Conservation (phyloP, 2,113 vertebrate genomes). For the Clupea harengus region DNA sequence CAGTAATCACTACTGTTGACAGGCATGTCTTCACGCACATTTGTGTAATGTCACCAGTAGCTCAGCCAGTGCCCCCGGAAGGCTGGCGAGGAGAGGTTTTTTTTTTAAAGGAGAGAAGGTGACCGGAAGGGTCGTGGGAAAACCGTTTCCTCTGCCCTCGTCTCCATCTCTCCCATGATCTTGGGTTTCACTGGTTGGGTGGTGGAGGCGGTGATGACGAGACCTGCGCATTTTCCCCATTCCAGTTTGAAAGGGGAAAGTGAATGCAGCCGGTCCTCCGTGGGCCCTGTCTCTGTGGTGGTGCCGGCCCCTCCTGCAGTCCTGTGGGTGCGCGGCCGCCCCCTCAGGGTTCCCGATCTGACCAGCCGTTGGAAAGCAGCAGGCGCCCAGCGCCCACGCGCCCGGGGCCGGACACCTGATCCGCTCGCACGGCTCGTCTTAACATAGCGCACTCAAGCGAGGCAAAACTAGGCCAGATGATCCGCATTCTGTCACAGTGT, state of each 20-base stretch:
- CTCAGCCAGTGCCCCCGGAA: background rate
- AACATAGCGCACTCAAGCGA: conserved; percentile 4
- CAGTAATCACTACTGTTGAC: background rate
- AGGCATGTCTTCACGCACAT: background rate
- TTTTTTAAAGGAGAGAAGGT: background rate
- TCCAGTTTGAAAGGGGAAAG: background rate
- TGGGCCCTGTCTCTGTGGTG: background rate
- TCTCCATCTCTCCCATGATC: background rate
- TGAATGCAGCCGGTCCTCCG: background rate
- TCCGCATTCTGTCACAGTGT: conserved; percentile 4
- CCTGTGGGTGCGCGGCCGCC: too few species aligned
- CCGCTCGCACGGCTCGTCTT: background rate
- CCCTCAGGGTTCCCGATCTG: too few species aligned
- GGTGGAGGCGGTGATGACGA: background rate
- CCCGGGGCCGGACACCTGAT: background rate
- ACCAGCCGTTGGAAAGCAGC: background rate
- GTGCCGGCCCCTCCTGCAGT: too few species aligned
- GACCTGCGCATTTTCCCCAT: background rate
- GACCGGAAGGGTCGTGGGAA: background rate
- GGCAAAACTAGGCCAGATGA: background rate
- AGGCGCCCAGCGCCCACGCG: background rate
- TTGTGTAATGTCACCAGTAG: background rate
- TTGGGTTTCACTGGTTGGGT: background rate
- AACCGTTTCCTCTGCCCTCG: background rate
- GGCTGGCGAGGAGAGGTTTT: background rate